phyloP scores from a whole-genome alignment of 2,797 vertebrate species.

The Amblyopsis hoosieri region DNA sequence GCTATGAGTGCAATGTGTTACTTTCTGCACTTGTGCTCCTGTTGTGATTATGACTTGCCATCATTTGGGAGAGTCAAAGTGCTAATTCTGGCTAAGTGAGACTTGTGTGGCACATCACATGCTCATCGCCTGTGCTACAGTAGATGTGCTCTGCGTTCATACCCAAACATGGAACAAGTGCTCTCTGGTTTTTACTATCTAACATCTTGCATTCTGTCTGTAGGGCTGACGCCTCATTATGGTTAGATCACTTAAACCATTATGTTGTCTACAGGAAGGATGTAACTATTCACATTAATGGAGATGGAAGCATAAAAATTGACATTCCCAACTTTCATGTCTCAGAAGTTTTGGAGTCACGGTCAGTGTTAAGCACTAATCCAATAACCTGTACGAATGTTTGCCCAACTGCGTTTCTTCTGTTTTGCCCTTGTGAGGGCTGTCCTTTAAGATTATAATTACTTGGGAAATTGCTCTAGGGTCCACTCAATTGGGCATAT shows the following conservation, averaged over 20 bases:
- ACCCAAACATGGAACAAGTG: slow-evolving; percentile 54
- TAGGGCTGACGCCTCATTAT: slow-evolving; percentile 70
- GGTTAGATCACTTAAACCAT: slow-evolving; percentile 75
- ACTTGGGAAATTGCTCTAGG: not conserved
- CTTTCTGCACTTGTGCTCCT: slow-evolving; percentile 2
- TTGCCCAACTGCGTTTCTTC: slow-evolving; percentile 3
- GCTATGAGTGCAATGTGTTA: slow-evolving; percentile 7
- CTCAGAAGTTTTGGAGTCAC: slow-evolving; percentile 55
- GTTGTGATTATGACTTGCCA: slow-evolving; percentile 10
- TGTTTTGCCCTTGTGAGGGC: slow-evolving; percentile 7
- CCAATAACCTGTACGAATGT: slow-evolving; percentile 20
- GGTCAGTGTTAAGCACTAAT: slow-evolving; percentile 28
- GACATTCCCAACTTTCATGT: slow-evolving; percentile 52
- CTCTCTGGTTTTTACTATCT: slow-evolving; percentile 62
- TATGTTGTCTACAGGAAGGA: slow-evolving; percentile 70
- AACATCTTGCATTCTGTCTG: slow-evolving; percentile 73
- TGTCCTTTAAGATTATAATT: slow-evolving; percentile 14
- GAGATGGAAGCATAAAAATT: slow-evolving; percentile 69
- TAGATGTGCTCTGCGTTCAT: slow-evolving; percentile 45
- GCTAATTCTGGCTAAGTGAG: slow-evolving; percentile 9
- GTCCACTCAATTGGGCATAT: too few relatives aligned
- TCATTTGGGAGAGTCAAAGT: slow-evolving; percentile 5
- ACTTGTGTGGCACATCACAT: slow-evolving; percentile 49
- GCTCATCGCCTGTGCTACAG: slow-evolving; percentile 35
- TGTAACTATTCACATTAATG: slow-evolving; percentile 59